phyloP scores from a whole-genome alignment of 2,797 vertebrate genomes.

The Erethizon dorsatum region DNA sequence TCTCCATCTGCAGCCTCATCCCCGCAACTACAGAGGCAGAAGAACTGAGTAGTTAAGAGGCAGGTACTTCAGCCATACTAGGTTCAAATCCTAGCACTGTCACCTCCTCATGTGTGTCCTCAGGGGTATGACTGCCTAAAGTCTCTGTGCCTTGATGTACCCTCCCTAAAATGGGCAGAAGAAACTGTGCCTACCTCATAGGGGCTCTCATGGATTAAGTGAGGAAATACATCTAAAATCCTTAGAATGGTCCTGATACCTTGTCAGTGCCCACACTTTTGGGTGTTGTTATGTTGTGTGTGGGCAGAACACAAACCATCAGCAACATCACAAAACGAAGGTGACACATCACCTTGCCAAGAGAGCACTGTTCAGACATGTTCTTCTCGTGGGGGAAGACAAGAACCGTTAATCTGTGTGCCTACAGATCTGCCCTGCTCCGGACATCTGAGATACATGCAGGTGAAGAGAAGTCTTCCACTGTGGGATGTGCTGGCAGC shows the following conservation, averaged over 20 bases:
- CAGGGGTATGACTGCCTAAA: neutral
- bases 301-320: neutral
- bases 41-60: neutral
- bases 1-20: neutral
- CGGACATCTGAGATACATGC: neutral
- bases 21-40: neutral
- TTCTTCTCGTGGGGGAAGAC: neutral
- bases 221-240: neutral
- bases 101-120: neutral
- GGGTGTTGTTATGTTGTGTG: neutral
- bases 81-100: neutral
- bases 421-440: slow-evolving; percentile 40
- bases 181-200: neutral
- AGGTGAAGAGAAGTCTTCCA: slow-evolving; percentile 50
- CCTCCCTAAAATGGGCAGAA: neutral
- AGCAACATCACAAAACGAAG: neutral
- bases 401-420: slow-evolving; percentile 46
- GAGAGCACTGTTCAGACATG: neutral
- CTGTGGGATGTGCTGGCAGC: neutral
- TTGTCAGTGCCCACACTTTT: neutral
- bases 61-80: fast-evolving
- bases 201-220: neutral
- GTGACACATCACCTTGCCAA: neutral
- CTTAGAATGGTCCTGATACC: neutral
- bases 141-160: neutral